Evolutionary conservation across 2,797 vertebrate genomes (phyloP), one percentile per base, ranked within the genome.

Genomic region (Valencia hispanica): DNA sequence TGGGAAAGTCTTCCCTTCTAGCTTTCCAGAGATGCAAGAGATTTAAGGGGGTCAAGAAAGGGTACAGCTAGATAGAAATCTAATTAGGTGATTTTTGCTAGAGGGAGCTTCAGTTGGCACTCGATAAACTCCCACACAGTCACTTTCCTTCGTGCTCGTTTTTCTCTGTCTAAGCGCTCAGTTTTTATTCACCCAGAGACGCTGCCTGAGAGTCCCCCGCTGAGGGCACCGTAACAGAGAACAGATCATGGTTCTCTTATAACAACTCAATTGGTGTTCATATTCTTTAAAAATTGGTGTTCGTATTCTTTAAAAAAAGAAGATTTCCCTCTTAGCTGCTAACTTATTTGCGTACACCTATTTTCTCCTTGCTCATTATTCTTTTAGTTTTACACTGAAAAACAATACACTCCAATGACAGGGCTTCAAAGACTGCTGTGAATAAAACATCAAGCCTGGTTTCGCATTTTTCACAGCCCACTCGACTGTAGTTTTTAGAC

Each of bases 51-150:
- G 93, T 95, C 93, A 93, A 80, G 83, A 86, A 88, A 91, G 93
- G 92, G 87, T 84, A 86, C 83, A 18, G 81, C 83, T 79, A 91
- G 93, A 94, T 92, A 94, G 92, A 92, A 95, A 94, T 94, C 90
- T 94, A 95, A 95, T 96, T 96, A 96, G 92, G 90, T 85, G 87
- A 95, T 94, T 93, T 68, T 89, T 90, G 93, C 93, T 95, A 88
- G 84, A 93, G 94, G 93, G 94, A 94, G 89, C 84, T 89, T 87
- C 73, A 50, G 90, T 89, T 76, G 88, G 87, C 93, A 92, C 91
- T 95, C 92, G 77, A 93, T 94, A 95, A 92, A 95, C 93, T 94
- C 94, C 90, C 90, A 92, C 93, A 86, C 90, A 77, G 71, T 85
- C 14, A 41, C 79, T 85, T 72, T 80, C 34, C 69, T 80, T 70